A percentile compares a stretch with the other conserved stretches of the same genome.
These are phyloP conservation scores for Naja naja DNA, from an alignment of 2,113 vertebrate genomes.

Conservation along the genomic window DNA sequence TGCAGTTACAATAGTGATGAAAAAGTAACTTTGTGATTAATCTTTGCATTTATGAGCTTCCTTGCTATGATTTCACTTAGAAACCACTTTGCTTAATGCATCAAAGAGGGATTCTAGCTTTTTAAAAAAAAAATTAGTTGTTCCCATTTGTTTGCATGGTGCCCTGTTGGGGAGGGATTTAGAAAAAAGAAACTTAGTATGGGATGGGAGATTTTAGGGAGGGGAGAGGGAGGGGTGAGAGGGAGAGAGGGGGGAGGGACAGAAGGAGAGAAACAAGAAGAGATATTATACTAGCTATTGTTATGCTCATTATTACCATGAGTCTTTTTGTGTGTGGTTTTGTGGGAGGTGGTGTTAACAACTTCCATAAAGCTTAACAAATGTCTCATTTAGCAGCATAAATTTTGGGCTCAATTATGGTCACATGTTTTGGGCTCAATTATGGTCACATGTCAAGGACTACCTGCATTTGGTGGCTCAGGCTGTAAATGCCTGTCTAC, in stretches of 20 bases:
- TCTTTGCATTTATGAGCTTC: not conserved
- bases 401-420: not conserved
- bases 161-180: not conserved
- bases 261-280: not conserved
- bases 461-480: not conserved
- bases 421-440: too few relatives aligned
- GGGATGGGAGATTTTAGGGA: not conserved
- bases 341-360: not conserved
- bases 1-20: not conserved
- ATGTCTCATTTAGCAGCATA: not conserved
- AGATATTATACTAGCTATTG: not conserved
- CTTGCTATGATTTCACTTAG: not conserved
- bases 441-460: too few relatives aligned
- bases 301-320: not conserved
- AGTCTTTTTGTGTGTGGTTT: not conserved
- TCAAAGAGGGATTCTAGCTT: not conserved
- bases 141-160: not conserved
- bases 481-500: too few relatives aligned
- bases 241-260: too few relatives aligned
- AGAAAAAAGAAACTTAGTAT: not conserved
- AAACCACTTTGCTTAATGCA: not conserved
- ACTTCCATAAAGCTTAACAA: not conserved
- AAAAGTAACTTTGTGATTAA: not conserved
- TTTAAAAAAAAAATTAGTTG: too few relatives aligned
- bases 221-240: too few relatives aligned